These are phyloP conservation scores for Melanchra persicariae DNA, from an alignment of 2,888 invertebrate genomes.

Conservation along the genomic window DNA sequence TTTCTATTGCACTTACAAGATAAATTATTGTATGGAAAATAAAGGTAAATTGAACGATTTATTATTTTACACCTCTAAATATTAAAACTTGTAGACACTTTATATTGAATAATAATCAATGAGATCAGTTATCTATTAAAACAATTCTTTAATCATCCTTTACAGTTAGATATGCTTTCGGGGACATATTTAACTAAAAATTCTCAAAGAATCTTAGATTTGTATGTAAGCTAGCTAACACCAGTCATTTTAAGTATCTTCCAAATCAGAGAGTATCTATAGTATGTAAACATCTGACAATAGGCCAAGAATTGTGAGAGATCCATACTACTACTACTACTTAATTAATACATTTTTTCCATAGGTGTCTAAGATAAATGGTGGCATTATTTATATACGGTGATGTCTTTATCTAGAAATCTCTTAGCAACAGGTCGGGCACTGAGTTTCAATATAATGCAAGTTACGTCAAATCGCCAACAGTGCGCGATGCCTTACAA, in stretches of 20 bases:
- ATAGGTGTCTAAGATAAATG: not conserved
- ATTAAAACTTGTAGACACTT: not conserved
- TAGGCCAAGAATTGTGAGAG: not conserved
- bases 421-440: slow-evolving; percentile 60
- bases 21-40: not conserved
- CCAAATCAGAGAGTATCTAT: not conserved
- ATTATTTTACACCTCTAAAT: not conserved
- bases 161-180: not conserved
- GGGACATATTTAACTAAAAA: not conserved
- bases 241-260: not conserved
- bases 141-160: not conserved
- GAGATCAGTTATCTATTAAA: not conserved
- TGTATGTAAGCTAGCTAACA: not conserved
- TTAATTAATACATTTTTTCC: not conserved
- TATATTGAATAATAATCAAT: not conserved
- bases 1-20: not conserved
- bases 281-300: not conserved
- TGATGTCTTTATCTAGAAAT: slow-evolving; percentile 30
- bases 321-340: too few relatives aligned
- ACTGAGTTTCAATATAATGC: slow-evolving; percentile 22
- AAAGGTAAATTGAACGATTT: not conserved
- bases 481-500: slow-evolving; percentile 78
- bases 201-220: not conserved
- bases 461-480: slow-evolving; percentile 65
- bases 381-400: not conserved